Evolutionary conservation across 2,113 vertebrate genomes (phyloP), one percentile per base, ranked within the genome.

Genomic region (Kryptolebias marmoratus): DNA sequence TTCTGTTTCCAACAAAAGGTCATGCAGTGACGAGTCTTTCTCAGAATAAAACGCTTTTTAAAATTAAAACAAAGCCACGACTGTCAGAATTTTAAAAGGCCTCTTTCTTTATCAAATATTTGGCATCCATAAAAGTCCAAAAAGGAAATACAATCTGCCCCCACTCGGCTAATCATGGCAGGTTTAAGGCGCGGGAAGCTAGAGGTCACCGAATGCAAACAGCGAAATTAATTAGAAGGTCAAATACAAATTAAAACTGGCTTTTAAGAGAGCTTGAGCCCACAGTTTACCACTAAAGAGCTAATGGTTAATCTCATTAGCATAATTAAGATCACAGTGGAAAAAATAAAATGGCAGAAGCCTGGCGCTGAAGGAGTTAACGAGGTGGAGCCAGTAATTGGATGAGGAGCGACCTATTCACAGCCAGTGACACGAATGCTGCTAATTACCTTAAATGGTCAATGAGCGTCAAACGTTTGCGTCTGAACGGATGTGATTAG

Each of bases 361-460:
- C 28, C 50, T 28, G 52, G 82, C 52, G 4, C 58, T 71, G 82
- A 66, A 85, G 81, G 86, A 81, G 89, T 86, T 86, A 90, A 91
- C 76, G 78, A 90, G 80, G 78, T 83, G 84, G 56, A 85, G 88
- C 67, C 66, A 9, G 63, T 86, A 84, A 88, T 79, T 90, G 78
- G 85, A 87, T 69, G 48, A 77, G 61, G 73, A 73, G 61, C 55
- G 84, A 87, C 86, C 82, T 79, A 65, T 79, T 81, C 65, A 55
- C 14, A 39, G 70, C 31, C 18, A 22, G 14, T 80, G 81, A 87
- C 47, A 18, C 53, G 61, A 77, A 65, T 14, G n/a, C 60, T 1
- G 65, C 59, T 90, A 88, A 90, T 90, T 88, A 79, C 72, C 86
- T 85, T 88, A 78, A 88, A 86, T 65, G 85, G 77, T 75, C 78